phyloP scores from a whole-genome alignment of 2,113 vertebrate genomes.

The Phocoena phocoena region DNA sequence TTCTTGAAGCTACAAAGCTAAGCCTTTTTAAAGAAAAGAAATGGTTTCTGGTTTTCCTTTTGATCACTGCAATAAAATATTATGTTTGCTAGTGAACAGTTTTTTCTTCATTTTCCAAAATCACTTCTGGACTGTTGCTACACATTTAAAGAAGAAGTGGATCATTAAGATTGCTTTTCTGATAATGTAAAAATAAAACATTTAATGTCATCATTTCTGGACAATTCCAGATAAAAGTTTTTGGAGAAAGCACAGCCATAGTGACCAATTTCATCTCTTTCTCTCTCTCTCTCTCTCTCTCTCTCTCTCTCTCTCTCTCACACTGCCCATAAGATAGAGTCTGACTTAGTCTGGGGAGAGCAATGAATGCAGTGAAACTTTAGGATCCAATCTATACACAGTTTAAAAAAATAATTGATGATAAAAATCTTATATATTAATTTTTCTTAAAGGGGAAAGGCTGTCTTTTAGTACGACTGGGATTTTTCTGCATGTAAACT shows the following conservation, averaged over 20 bases:
- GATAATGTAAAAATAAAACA: not conserved
- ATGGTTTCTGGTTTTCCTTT: not conserved
- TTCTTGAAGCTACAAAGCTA: not conserved
- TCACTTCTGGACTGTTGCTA: not conserved
- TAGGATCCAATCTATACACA: not conserved
- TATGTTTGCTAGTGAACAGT: not conserved
- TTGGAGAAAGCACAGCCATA: not conserved
- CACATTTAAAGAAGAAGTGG: not conserved
- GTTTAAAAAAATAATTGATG: not conserved
- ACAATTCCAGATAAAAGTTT: not conserved
- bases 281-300: not conserved
- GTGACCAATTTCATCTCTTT: not conserved
- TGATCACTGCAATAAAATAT: conserved; percentile 6
- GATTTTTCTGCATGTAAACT: not conserved
- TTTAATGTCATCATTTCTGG: not conserved
- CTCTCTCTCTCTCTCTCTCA: not conserved
- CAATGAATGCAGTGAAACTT: not conserved
- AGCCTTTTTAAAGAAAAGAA: conserved; percentile 36
- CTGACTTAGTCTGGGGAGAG: not conserved
- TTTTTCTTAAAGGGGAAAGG: not conserved
- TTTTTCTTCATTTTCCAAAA: conserved; percentile 13
- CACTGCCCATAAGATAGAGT: not conserved
- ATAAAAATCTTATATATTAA: not conserved
- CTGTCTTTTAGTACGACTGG: not conserved
- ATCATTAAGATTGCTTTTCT: not conserved